Evolutionary conservation across 2,888 invertebrate genomes (phyloP).

Genomic region (Philhelius pedissequus): DNA sequence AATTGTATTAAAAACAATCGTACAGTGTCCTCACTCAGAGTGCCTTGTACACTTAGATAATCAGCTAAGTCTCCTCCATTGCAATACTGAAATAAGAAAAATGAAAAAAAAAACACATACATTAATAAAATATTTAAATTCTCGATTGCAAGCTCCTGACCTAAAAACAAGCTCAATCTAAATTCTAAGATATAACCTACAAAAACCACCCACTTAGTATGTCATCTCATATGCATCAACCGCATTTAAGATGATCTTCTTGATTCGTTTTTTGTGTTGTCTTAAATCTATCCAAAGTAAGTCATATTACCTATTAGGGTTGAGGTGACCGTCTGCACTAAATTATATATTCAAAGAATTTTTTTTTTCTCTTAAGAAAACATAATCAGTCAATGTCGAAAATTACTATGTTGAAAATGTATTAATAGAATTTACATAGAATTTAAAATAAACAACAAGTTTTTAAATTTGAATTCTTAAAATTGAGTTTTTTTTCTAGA

Average conservation of each 20-base stretch:
- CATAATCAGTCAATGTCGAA: too few relatives aligned
- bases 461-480: too few relatives aligned
- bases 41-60: constrained; percentile 95
- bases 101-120: background rate
- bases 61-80: constrained; percentile 99
- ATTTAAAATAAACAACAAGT: too few relatives aligned
- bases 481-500: too few relatives aligned
- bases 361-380: too few relatives aligned
- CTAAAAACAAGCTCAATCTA: constrained; percentile 20
- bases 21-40: constrained; percentile 98
- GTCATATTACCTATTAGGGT: background rate
- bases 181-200: constrained; percentile 23
- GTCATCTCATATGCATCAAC: constrained; percentile 32
- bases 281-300: background rate
- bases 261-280: background rate
- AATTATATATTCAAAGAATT: background rate
- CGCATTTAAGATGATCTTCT: constrained; percentile 28
- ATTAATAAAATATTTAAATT: constrained; percentile 22
- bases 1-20: constrained; percentile 96
- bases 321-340: background rate
- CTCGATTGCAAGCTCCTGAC: constrained; percentile 51
- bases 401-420: too few relatives aligned
- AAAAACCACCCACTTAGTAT: constrained; percentile 22
- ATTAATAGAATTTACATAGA: too few relatives aligned
- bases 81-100: constrained; percentile 88